Base-by-base conservation (phyloP, 2,797 vertebrate species). In the Astyanax mexicanus region DNA sequence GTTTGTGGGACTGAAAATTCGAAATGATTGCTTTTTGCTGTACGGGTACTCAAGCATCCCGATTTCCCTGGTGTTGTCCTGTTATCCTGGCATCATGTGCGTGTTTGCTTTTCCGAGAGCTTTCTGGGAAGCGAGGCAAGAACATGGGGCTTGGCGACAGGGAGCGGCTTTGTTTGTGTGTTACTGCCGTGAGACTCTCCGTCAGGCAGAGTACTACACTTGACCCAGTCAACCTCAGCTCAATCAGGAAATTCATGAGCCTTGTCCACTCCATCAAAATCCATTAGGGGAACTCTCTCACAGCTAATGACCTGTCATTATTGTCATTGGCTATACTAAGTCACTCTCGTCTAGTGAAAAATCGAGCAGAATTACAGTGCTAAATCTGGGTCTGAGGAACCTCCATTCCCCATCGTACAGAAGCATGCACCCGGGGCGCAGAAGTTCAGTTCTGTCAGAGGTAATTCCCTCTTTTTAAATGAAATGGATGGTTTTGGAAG, bases 221-320 rank as follows among this genome's bases (percentile, higher is more conserved):
- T 82, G 74, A 81, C 76, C 70, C 73, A 74, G 69, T 76, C 61
- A 78, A 69, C 68, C 55, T 77, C 62, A 42, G 61, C 52, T 84
- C 75, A 66, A 69, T 87, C 70, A 74, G 69, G 71, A 84, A 80
- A 86, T 84, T 8, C 78, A 81, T 85, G 78, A 86, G 76, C 84
- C 80, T 78, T 80, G 62, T 82, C 79, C 57, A 80, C 37, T 77
- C 77, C 66, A 75, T 85, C 42, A 83, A 73, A 83, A 78, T 69
- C 72, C 75, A 78, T 69, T 47, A 75, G 44, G 47, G 40, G 64
- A 72, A 54, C 52, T 77, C 71, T 51, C 69, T 49, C 11, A 57
- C 27, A 72, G 45, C 54, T 47, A 75, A 77, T 79, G 72, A 23
- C 44, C 73, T 83, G 79, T 79, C 81, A 71, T 69, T 45, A 68